phyloP scores from a whole-genome alignment of 2,113 vertebrate species.

The Pomatostomus ruficeps region DNA sequence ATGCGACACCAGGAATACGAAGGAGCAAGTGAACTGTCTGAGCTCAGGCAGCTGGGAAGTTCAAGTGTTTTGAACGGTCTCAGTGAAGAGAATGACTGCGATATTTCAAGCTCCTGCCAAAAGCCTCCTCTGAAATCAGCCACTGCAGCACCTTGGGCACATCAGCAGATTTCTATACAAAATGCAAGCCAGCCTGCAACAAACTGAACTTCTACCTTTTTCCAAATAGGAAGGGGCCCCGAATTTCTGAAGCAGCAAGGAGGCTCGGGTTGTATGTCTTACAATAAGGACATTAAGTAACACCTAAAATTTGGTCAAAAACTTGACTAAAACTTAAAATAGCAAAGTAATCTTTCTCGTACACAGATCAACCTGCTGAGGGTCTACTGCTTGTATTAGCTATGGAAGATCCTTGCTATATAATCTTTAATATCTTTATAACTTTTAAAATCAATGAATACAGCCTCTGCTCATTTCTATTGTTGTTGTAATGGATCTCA shows the following conservation, averaged over 20 bases:
- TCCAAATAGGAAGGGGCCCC: constrained; percentile 71
- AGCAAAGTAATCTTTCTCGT: background rate
- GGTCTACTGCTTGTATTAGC: background rate
- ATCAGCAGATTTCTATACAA: constrained; percentile 30
- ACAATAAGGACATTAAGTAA: background rate
- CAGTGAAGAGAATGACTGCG: background rate
- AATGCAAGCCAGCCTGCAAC: background rate
- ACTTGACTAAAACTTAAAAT: background rate
- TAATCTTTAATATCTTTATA: background rate
- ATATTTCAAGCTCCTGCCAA: background rate
- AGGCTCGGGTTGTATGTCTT: constrained; percentile 75
- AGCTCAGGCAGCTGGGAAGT: background rate
- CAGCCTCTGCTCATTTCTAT: background rate
- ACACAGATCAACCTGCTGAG: background rate
- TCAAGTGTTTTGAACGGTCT: background rate
- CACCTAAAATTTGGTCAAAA: background rate
- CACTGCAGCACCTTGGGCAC: constrained; percentile 16
- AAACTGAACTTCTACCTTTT: constrained; percentile 73
- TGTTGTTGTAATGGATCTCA: background rate
- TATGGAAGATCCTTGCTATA: background rate
- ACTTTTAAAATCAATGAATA: background rate
- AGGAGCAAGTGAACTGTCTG: background rate
- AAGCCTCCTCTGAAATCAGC: constrained; percentile 7
- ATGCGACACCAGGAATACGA: background rate
- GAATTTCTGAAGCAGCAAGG: constrained; percentile 77